Evolutionary conservation across 2,113 vertebrate species (phyloP).

Genomic region (Coryphaenoides rupestris): DNA sequence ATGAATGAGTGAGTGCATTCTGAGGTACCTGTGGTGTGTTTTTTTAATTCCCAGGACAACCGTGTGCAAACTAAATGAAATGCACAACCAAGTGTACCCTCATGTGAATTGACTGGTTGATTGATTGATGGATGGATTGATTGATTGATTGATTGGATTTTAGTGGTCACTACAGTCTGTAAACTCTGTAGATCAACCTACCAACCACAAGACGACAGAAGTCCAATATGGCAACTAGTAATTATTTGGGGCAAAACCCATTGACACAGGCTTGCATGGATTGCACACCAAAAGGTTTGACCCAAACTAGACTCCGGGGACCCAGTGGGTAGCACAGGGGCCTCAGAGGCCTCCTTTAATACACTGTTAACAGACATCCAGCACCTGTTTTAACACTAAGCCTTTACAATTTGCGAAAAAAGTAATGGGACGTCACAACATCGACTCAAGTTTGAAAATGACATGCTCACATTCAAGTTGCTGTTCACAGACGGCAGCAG

Average conservation of each 20-base stretch:
- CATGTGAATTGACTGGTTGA: too few relatives aligned
- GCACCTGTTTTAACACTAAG: constrained; percentile 43
- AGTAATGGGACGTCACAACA: constrained; percentile 15
- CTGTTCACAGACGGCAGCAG: constrained; percentile 7
- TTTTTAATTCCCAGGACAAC: too few relatives aligned
- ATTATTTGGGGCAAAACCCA: background rate
- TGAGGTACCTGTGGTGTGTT: too few relatives aligned
- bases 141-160: too few relatives aligned
- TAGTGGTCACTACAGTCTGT: too few relatives aligned
- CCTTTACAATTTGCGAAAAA: constrained; percentile 28
- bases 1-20: too few relatives aligned
- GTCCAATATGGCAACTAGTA: too few relatives aligned
- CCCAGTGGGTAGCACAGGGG: constrained; percentile 15
- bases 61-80: too few relatives aligned
- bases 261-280: constrained; percentile 14
- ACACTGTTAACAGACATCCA: constrained; percentile 32
- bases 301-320: constrained; percentile 30
- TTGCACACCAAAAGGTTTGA: constrained; percentile 32
- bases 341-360: constrained; percentile 21
- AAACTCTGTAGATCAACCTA: background rate
- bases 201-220: too few relatives aligned
- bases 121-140: too few relatives aligned
- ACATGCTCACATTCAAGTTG: constrained; percentile 5
- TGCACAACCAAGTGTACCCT: too few relatives aligned
- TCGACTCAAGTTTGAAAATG: constrained; percentile 23